These are phyloP conservation scores for Drosophila parabipectinata DNA, from an alignment of 1,140 invertebrate species.

Conservation along the genomic window DNA sequence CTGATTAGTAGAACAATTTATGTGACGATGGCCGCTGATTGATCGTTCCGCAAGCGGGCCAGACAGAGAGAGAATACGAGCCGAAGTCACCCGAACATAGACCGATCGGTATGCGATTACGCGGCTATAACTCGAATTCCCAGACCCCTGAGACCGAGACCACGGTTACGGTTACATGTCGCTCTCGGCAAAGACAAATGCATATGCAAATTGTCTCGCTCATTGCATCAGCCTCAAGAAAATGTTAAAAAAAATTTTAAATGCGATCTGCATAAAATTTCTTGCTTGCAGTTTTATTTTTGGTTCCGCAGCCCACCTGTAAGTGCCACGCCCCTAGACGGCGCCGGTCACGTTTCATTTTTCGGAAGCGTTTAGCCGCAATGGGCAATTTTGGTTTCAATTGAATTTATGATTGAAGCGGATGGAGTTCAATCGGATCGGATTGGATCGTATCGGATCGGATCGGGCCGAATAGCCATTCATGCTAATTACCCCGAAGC, in stretches of 20 bases:
- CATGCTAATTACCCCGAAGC: conserved; percentile 49
- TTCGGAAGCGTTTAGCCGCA: conserved; percentile 1
- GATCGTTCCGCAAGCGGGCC: conserved; percentile 48
- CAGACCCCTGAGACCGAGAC: background rate
- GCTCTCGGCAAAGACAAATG: conserved; percentile 43
- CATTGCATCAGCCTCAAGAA: conserved; percentile 71
- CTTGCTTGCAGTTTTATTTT: conserved; percentile 38
- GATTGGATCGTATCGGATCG: background rate
- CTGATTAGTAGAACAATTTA: conserved; percentile 73
- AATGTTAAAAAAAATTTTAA: conserved; percentile 15
- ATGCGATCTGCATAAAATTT: conserved; percentile 37
- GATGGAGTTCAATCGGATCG: conserved; percentile 2
- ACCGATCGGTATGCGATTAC: background rate
- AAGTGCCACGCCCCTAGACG: conserved; percentile 23
- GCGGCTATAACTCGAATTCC: background rate
- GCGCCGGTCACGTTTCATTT: background rate
- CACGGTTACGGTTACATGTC: conserved; percentile 5
- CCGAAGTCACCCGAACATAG: conserved; percentile 7
- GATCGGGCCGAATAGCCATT: conserved; percentile 34
- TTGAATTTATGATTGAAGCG: conserved; percentile 22
- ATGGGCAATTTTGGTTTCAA: conserved; percentile 21
- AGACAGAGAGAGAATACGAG: conserved; percentile 2
- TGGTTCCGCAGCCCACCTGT: conserved; percentile 17
- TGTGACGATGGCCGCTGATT: conserved; percentile 62
- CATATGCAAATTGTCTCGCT: conserved; percentile 57